phyloP scores from a whole-genome alignment of 2,888 invertebrate species.

The Xylota segnis region DNA sequence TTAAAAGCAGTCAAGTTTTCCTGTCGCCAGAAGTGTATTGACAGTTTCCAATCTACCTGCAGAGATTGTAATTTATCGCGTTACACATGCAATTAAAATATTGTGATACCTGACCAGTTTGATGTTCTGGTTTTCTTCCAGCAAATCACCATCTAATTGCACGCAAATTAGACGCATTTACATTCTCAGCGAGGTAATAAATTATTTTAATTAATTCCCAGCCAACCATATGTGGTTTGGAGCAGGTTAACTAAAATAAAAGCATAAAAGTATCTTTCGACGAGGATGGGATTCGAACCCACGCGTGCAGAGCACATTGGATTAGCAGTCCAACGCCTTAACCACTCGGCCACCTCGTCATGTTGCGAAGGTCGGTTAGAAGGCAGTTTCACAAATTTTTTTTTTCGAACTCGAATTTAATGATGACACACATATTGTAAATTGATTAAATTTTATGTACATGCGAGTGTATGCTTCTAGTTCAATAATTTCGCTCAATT shows the following conservation, averaged over 20 bases:
- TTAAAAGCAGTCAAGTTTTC: too few relatives aligned
- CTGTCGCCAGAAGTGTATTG: too few relatives aligned
- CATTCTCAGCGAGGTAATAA: not conserved
- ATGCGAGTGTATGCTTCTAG: too few relatives aligned
- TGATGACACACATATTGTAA: not conserved
- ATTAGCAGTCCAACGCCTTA: constrained; percentile 94
- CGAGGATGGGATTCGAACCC: constrained; percentile 94
- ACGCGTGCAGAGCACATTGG: constrained; percentile 94
- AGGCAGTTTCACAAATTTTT: constrained; percentile 47
- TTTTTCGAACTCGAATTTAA: constrained; percentile 1
- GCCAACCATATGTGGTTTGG: not conserved
- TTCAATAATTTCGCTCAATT: too few relatives aligned
- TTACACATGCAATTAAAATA: not conserved
- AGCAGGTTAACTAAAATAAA: not conserved
- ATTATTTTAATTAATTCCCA: not conserved
- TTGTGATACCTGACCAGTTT: not conserved
- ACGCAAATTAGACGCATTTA: not conserved
- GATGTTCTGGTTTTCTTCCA: not conserved
- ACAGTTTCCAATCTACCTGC: too few relatives aligned
- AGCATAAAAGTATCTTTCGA: constrained; percentile 82
- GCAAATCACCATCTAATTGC: not conserved
- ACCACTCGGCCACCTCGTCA: constrained; percentile 94
- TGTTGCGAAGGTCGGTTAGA: constrained; percentile 35
- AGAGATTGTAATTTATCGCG: not conserved
- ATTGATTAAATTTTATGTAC: too few relatives aligned